Evolutionary conservation across 2,113 vertebrate species (phyloP), one percentile per base, ranked within the genome.

Genomic region (Urocitellus parryii): DNA sequence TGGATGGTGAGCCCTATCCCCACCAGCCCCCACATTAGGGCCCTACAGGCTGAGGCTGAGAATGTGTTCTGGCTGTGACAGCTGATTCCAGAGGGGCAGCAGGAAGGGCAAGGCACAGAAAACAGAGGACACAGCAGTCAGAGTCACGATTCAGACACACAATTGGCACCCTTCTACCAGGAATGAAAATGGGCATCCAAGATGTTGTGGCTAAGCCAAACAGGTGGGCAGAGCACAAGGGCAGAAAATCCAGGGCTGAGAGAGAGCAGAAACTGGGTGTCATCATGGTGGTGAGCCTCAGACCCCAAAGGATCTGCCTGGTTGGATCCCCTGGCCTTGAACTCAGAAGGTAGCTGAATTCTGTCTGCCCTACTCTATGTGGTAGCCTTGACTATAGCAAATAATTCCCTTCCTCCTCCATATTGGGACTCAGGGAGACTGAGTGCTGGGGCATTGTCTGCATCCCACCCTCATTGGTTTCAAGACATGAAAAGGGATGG

Each of bases 161-260:
- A 79, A 53, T 88, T 95, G 91, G 63, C 81, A 95, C 76, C 82
- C 91, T 51, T 85, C 89, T 92, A 73, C 56, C 14, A 86, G 88
- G 92, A 97, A 94, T 81, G 67, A 86, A 73, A 95, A 68, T 8
- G 22, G 88, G 63, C 51, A 90, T 82, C 77, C 63, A 92, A 95
- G 90, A 97, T 51, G 39, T 85, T 77, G 18, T 14, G 29, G 85
- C 53, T 88, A 80, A 90, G 73, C 53, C 63, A 90, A 92, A 82
- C 53, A 92, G 92, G 79, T 85, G n/a, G 42, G 67, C n/a, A 91
- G 92, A 92, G 13, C 34, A 87, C 29, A 88, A 74, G 39, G 58
- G 32, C 53, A 79, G 96, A 88, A 93, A 63, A 86, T 63, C 61
- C 73, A 95, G 37, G 74, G 65, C 86, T 93, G 78, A 96, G 70